Evolutionary conservation across 2,797 vertebrate genomes (phyloP).

Genomic region (Artibeus jamaicensis): DNA sequence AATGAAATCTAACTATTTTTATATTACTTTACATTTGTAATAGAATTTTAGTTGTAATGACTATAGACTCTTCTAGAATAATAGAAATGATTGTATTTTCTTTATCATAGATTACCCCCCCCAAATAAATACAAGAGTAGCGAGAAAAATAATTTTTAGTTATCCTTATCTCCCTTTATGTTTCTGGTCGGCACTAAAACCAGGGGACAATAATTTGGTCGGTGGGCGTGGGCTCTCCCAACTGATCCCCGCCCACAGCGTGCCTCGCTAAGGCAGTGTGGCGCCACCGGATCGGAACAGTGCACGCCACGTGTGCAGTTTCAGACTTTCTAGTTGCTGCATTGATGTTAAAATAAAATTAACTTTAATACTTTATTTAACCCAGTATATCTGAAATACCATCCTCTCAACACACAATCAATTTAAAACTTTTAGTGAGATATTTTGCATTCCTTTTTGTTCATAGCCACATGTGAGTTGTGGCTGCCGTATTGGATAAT

Average conservation of each 20-base stretch:
- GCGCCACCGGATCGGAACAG: neutral
- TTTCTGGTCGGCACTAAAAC: neutral
- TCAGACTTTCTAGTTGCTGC: neutral
- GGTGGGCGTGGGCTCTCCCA: neutral
- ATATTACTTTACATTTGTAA: neutral
- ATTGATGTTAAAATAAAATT: neutral
- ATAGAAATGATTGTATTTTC: neutral
- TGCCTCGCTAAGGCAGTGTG: neutral
- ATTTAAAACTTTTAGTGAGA: neutral
- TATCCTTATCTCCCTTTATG: neutral
- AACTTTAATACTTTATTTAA: neutral
- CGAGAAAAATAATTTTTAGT: neutral
- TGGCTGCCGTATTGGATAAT: neutral
- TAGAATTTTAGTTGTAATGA: slow-evolving; percentile 27
- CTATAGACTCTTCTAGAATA: neutral
- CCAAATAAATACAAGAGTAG: neutral
- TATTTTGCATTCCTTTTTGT: neutral
- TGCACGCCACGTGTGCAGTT: neutral
- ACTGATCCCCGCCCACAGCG: neutral
- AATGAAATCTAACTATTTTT: neutral
- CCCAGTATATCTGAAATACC: neutral
- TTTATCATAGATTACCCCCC: neutral
- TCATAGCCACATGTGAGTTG: neutral
- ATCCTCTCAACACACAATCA: neutral
- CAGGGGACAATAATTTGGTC: neutral